Base-by-base conservation (phyloP, 1,140 invertebrate genomes). In the Apolygus lucorum region DNA sequence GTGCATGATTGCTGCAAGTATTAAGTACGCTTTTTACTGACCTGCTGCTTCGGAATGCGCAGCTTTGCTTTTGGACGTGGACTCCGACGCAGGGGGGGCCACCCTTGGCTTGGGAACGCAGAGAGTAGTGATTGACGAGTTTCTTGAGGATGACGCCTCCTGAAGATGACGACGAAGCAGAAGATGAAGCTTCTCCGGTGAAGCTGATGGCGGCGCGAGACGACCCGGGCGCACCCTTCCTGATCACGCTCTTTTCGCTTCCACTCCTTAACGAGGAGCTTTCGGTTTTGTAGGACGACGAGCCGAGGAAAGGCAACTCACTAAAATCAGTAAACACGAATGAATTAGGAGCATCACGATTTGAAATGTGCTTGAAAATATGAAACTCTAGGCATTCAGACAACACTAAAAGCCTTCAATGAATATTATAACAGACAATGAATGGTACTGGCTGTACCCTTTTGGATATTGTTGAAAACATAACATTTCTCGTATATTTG, bases 51-150 rank as follows among this genome's bases (percentile, higher is more conserved):
- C 21, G 34, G 28, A 17, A 2, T 0, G 28, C 25, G 25, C 21
- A 21, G 11, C 52, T 27, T 63, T 54, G 27, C 24, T 67, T 68
- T 59, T 70, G 29, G 69, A 76, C 76, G 59, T 76, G 73, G 52
- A 73, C 54, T 68, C 52, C 52, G 25, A 21, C 52, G 52, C 28
- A 28, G n/a, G n/a, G 34, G 17, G 34, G 34, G 34, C 25, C 52
- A 52, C 67, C 52, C 54, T 69, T 66, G 13, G 28, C 67, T 67
- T 72, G 71, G 13, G 71, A 72, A 17, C 71, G 59, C 28, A 72
- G 64, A 8, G 71, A 72, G 59, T 72, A 72, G 49, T 66, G 71
- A 67, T 66, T 72, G 1, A 68, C 11, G 22, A 72, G 49, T 63
- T 69, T 69, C 62, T 68, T 72, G 1, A 68, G 28, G 26, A 17